Evolutionary conservation across 2,888 invertebrate species (phyloP).

Genomic region (Didymodactylos carnosus): DNA sequence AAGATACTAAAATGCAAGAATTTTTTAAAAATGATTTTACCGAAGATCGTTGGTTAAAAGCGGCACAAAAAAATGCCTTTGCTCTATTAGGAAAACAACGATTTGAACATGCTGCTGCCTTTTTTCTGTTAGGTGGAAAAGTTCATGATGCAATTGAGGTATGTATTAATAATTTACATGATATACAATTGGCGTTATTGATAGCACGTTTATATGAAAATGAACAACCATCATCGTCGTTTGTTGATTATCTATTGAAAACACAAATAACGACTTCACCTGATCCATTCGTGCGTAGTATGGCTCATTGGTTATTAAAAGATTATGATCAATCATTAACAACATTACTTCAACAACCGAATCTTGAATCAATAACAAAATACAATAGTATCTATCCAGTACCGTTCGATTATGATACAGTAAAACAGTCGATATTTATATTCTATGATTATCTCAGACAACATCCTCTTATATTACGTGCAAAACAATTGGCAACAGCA

Average conservation of each 20-base stretch:
- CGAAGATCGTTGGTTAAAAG: constrained; percentile 82
- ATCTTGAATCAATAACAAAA: background rate
- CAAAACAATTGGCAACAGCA: constrained; percentile 47
- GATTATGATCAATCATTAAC: constrained; percentile 67
- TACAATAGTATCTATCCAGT: no score
- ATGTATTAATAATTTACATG: constrained; percentile 68
- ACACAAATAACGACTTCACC: constrained; percentile 15
- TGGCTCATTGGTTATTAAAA: constrained; percentile 86
- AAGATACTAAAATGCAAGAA: constrained; percentile 71
- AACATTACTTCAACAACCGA: constrained; percentile 48
- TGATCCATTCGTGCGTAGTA: constrained; percentile 89
- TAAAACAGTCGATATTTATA: constrained; percentile 54
- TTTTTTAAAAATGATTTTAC: constrained; percentile 87
- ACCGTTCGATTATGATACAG: no score
- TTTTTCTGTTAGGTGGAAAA: constrained; percentile 81
- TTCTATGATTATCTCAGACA: constrained; percentile 91
- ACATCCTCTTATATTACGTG: constrained; percentile 77
- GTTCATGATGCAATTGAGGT: constrained; percentile 86
- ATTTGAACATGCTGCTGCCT: constrained; percentile 91
- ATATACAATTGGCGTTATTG: constrained; percentile 81
- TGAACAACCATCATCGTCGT: constrained; percentile 35
- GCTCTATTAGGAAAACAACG: constrained; percentile 81
- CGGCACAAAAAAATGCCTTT: constrained; percentile 90
- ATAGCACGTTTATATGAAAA: constrained; percentile 70
- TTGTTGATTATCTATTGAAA: constrained; percentile 10